Percentiles rank a stretch among this genome's conserved stretches.
Evolutionary conservation across 1,140 invertebrate species (phyloP).

Genomic region (Gryon sp.): DNA sequence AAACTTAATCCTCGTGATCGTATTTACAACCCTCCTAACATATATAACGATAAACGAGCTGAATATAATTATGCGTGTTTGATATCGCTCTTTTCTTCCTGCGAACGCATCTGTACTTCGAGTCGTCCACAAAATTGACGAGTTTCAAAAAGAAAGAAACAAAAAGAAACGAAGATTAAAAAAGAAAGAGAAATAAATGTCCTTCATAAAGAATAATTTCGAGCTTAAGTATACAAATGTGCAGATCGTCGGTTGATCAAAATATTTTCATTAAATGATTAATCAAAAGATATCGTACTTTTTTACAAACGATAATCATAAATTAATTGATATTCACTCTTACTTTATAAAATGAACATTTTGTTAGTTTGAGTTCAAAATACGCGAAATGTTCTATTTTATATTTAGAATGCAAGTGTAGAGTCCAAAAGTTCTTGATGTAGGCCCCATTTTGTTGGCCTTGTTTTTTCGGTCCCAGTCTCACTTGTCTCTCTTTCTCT

Average conservation of each 20-base stretch:
- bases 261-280: neutral
- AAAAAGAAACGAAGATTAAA: conserved; percentile 13
- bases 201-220: neutral
- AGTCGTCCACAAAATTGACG: conserved; percentile 40
- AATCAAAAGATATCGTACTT: too few relatives aligned
- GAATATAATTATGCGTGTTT: conserved; percentile 39
- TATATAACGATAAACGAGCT: conserved; percentile 48
- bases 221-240: neutral
- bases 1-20: conserved; percentile 35
- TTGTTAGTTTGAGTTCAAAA: too few relatives aligned
- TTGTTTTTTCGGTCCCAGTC: too few relatives aligned
- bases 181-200: conserved; percentile 5
- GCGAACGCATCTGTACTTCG: neutral
- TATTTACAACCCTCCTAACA: conserved; percentile 48
- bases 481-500: conserved; percentile 31
- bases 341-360: too few relatives aligned
- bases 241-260: neutral
- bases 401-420: too few relatives aligned
- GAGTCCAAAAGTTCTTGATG: too few relatives aligned
- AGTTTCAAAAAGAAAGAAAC: conserved; percentile 15
- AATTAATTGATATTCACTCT: too few relatives aligned
- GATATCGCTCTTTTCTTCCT: conserved; percentile 27
- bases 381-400: too few relatives aligned
- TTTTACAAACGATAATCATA: too few relatives aligned
- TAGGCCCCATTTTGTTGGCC: conserved; percentile 20